Evolutionary conservation across 2,797 vertebrate species (phyloP), one percentile per base, ranked within the genome.

Genomic region (Intellagama lesueurii): DNA sequence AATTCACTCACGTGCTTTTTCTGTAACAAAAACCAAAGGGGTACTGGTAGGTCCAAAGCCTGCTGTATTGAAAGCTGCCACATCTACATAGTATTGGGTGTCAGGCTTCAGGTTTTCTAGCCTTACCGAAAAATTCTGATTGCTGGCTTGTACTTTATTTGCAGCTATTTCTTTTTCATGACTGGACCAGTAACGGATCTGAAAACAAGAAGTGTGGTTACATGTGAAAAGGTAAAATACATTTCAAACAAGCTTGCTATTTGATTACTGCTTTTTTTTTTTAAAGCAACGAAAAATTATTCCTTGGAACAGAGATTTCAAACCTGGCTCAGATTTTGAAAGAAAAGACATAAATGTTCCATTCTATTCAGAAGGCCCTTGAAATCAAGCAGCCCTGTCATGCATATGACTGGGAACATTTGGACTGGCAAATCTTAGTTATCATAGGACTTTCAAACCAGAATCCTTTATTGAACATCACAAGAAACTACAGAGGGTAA

Each of bases 171-270:
- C 98, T 73, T 97, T 98, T 92, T 99, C 98, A n/a, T 97, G 96
- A 83, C 92, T 96, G 79, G 97, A 97, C 99, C 99, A 99, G 96
- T 98, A 99, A 90, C 97, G 98, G 88, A 99, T 97, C 99, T 99
- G 94, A 28, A 89, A 92, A 89, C 14, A 14, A 93, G 88, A 77
- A 75, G 5, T 79, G 78, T 32, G 12, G 91, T 12, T 44, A 86
- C 52, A 56, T 89, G 70, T 75, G 44, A 73, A 32, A 66, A 83
- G 8, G 49, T 17, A 82, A 60, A 40, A 49, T 56, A 32, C 14
- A 82, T 87, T 70, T 64, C 35, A 60, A 86, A 56, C 16, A 88
- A 88, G 32, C 30, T 12, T 12, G n/a, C n/a, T 6, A 88, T 26
- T 22, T 88, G 66, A 26, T 4, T 85, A 49, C 28, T 60, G 30